Base-by-base conservation (phyloP, 2,797 vertebrate genomes). In the Sciurus carolinensis region DNA sequence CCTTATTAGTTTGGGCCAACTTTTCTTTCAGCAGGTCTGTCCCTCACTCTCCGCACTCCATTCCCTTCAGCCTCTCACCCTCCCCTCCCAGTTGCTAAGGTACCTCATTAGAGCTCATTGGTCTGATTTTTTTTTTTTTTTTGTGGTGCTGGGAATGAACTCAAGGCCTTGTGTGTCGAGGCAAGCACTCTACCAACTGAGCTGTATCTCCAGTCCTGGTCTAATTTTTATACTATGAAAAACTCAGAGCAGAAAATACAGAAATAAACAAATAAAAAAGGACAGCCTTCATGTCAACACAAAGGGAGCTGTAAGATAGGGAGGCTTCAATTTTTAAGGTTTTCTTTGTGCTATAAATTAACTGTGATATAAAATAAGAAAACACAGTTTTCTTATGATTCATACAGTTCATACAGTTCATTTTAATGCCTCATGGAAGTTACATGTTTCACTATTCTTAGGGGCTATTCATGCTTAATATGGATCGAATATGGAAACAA, bases 381-480 rank as follows among this genome's bases (percentile, higher is more conserved):
- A 47, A 87, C 13, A 90, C 76, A 8, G 84, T 66, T 54, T 39
- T 39, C 39, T 39, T 39, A 39, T 39, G 39, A 39, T 39, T 39
- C 39, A 39, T 39, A 39, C 39, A 28, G 52, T 71, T 93, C 64
- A 72, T 62, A 72, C 54, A 62, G 36, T 92, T 71, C 79, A 44
- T 84, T 88, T 92, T 92, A 96, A 82, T 82, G 82, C 72, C 64
- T 86, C 47, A 69, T 76, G 42, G 57, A 80, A n/a, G 24, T 79
- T 86, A 47, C 14, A 47, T 18, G 3, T 90, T 72, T 86, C 77
- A 77, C 18, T 36, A 67, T 83, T 91, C 39, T 91, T 80, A 47
- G 42, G 50, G 54, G 57, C 44, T 87, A 86, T 83, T 83, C 89
- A 33, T 71, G 91, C 66, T 95, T 87, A 47, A 47, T 54, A 82